Base-by-base conservation (phyloP, 2,797 vertebrate genomes). In the Sitta carolinensis region DNA sequence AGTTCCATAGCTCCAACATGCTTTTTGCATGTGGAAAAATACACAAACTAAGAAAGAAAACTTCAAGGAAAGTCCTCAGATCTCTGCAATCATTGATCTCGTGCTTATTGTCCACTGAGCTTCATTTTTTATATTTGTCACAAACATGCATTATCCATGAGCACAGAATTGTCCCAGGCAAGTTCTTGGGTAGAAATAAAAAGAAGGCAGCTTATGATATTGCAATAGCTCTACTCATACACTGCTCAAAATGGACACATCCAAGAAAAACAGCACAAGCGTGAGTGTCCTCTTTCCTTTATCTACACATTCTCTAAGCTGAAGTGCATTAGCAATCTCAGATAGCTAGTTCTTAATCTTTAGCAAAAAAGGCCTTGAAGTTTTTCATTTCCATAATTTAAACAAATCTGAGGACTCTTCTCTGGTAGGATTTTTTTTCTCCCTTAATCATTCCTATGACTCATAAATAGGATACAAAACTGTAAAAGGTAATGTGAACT, bases 371-470 rank as follows among this genome's bases (percentile, higher is more conserved):
- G 29, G 40, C 63, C 45, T 89, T 73, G 72, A 93, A 87, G 63
- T 63, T 72, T 83, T 73, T 43, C 10, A 83, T 91, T 77, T 91
- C 61, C 58, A 76, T 75, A 74, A 94, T 78, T 95, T 92, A 96
- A 96, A 92, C 57, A 89, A 90, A 94, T 84, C 69, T 91, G 79
- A 96, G n/a, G 34, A 88, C 82, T 78, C 42, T 79, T 96, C 67
- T 90, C 64, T 57, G 16, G 38, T 43, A 51, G 17, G 42, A 77
- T 72, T 82, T 72, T 94, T 93, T 40, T 45, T 45, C 3, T 2
- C 25, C n/a, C 63, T 81, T 93, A 84, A 94, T 95, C 43, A 72
- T 45, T 30, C 40, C 34, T 79, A 27, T 82, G 86, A 92, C 42
- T 94, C 78, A 84, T 68, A 91, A 84, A 95, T 63, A 95, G 75